These are phyloP conservation scores for Elephantulus edwardii DNA, from an alignment of 2,113 vertebrate species.

Conservation along the genomic window DNA sequence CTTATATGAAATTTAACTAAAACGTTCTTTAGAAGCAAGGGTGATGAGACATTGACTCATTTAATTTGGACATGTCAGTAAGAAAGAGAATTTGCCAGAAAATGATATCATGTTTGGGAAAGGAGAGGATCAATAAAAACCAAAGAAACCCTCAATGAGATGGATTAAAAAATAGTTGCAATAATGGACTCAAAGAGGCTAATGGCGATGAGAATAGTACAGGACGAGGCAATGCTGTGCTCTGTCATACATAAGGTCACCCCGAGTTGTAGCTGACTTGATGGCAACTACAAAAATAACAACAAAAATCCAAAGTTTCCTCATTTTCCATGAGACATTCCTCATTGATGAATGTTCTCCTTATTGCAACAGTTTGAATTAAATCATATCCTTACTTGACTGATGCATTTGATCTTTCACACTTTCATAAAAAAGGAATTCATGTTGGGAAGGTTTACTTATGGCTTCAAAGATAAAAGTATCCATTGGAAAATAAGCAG, in stretches of 20 bases:
- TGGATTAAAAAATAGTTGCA: background rate
- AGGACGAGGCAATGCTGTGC: background rate
- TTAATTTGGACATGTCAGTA: background rate
- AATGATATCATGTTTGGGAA: background rate
- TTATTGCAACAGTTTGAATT: background rate
- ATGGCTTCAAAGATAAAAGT: constrained; percentile 45
- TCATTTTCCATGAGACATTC: constrained; percentile 5
- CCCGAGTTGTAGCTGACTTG: background rate
- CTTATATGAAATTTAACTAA: background rate
- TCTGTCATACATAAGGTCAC: background rate
- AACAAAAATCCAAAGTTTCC: background rate
- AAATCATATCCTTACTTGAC: constrained; percentile 23
- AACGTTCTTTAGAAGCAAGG: background rate
- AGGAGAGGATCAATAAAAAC: background rate
- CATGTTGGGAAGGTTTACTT: constrained; percentile 53
- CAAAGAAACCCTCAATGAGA: background rate
- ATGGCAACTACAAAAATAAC: background rate
- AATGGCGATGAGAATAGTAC: background rate
- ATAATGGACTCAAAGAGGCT: background rate
- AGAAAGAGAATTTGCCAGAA: background rate
- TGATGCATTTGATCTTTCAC: constrained; percentile 36
- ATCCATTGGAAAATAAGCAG: constrained; percentile 50
- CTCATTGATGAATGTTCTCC: background rate
- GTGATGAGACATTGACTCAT: background rate
- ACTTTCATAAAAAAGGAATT: constrained; percentile 14